phyloP scores from a whole-genome alignment of 1,140 invertebrate genomes.

The Heterodera schachtii region DNA sequence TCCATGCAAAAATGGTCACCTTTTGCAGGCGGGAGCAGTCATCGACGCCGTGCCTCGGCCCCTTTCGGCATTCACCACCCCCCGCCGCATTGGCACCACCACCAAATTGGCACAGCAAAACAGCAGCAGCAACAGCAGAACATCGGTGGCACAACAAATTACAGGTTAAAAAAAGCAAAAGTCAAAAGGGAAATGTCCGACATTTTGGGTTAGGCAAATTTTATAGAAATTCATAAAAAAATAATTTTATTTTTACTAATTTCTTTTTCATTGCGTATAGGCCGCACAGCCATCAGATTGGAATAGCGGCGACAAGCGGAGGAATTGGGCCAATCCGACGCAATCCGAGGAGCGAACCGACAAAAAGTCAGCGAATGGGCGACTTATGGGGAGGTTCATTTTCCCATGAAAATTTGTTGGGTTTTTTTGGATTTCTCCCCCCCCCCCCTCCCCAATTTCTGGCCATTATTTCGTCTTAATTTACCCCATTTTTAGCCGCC shows the following conservation, averaged over 20 bases:
- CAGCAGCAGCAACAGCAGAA: neutral
- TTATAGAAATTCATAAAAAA: too few species aligned
- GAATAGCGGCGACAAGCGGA: neutral
- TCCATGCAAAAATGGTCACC: too few species aligned
- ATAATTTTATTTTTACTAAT: too few species aligned
- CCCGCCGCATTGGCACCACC: neutral
- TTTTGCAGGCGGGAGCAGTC: constrained; percentile 16
- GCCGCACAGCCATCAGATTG: neutral
- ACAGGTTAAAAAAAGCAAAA: constrained; percentile 13
- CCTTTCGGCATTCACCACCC: constrained; percentile 6
- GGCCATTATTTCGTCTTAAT: too few species aligned
- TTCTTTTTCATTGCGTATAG: neutral
- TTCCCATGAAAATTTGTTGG: too few species aligned
- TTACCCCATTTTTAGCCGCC: neutral
- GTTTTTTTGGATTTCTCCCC: too few species aligned
- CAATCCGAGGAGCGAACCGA: neutral
- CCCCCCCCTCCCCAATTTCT: too few species aligned
- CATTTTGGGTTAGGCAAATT: too few species aligned
- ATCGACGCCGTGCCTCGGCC: constrained; percentile 12
- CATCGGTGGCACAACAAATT: neutral
- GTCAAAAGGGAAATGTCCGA: too few species aligned
- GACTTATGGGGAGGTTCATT: too few species aligned
- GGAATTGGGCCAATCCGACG: constrained; percentile 3
- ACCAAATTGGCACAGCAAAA: neutral
- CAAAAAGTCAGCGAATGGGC: neutral